Percentiles rank a stretch among this genome's conserved stretches.
Evolutionary conservation across 1,140 invertebrate genomes (phyloP).

Genomic region (Ceratosolen fusciceps): DNA sequence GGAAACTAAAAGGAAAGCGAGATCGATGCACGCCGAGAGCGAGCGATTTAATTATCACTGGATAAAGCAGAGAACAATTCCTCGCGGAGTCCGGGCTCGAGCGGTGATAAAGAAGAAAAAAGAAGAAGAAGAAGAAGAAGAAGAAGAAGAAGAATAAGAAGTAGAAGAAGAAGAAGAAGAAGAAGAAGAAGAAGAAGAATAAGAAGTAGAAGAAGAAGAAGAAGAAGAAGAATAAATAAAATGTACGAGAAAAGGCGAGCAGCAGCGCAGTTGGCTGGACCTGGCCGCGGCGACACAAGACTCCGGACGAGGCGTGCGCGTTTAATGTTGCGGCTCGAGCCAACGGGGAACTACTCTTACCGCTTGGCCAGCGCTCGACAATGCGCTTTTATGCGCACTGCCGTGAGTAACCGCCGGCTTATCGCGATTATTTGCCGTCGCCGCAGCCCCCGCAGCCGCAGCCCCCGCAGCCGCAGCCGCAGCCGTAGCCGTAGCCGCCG

Average conservation of each 20-base stretch:
- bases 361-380: slow-evolving; percentile 24
- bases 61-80: not conserved
- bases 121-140: not conserved
- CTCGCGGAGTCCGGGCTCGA: not conserved
- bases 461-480: too few relatives aligned
- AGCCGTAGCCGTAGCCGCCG: too few relatives aligned
- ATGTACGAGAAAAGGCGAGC: too few relatives aligned
- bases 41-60: slow-evolving; percentile 1
- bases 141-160: not conserved
- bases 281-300: slow-evolving; percentile 2
- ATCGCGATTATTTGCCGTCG: slow-evolving; percentile 37
- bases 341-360: not conserved
- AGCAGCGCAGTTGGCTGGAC: not conserved
- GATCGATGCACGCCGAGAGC: not conserved
- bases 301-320: not conserved
- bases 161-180: not conserved
- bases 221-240: not conserved
- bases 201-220: not conserved
- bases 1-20: too few relatives aligned
- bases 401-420: not conserved
- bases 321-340: not conserved
- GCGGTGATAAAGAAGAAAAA: too few relatives aligned
- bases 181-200: not conserved
- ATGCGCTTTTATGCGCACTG: slow-evolving; percentile 19
- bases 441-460: too few relatives aligned